A percentile compares a stretch with the other conserved stretches of the same genome.
Conservation (phyloP, 2,113 vertebrate genomes). For the Neodontobutis hainanensis region DNA sequence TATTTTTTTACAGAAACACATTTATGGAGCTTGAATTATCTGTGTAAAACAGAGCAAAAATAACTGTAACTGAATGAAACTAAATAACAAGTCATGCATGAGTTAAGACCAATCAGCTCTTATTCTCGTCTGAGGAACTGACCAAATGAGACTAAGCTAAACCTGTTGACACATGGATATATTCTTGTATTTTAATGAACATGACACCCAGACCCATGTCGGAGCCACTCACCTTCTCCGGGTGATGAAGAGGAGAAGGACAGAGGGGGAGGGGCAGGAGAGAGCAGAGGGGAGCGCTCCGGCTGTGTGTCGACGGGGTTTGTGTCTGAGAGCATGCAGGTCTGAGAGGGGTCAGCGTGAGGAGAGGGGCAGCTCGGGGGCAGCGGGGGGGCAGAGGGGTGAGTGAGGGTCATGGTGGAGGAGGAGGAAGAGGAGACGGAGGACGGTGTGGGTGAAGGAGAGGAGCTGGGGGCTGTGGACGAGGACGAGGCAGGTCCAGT, state of each 20-base stretch:
- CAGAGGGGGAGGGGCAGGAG: slow-evolving; percentile 42
- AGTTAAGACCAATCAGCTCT: too few relatives aligned
- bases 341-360: slow-evolving; percentile 52
- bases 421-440: slow-evolving; percentile 68
- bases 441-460: slow-evolving; percentile 59
- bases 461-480: slow-evolving; percentile 72
- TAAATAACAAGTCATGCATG: too few relatives aligned
- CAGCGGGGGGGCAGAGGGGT: slow-evolving; percentile 40
- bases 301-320: slow-evolving; percentile 54
- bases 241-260: slow-evolving; percentile 82
- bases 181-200: too few relatives aligned
- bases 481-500: slow-evolving; percentile 63
- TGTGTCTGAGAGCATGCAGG: slow-evolving; percentile 53
- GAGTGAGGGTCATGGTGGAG: slow-evolving; percentile 61
- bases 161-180: too few relatives aligned
- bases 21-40: too few relatives aligned
- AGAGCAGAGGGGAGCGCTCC: slow-evolving; percentile 79
- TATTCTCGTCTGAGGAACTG: too few relatives aligned
- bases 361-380: slow-evolving; percentile 17
- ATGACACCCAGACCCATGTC: neutral
- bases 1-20: too few relatives aligned
- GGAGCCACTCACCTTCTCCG: slow-evolving; percentile 87
- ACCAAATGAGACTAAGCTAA: too few relatives aligned
- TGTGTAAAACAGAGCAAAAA: too few relatives aligned
- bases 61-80: too few relatives aligned